These are phyloP conservation scores for Chunga burmeisteri DNA, from an alignment of 2,113 vertebrate genomes.

Conservation along the genomic window DNA sequence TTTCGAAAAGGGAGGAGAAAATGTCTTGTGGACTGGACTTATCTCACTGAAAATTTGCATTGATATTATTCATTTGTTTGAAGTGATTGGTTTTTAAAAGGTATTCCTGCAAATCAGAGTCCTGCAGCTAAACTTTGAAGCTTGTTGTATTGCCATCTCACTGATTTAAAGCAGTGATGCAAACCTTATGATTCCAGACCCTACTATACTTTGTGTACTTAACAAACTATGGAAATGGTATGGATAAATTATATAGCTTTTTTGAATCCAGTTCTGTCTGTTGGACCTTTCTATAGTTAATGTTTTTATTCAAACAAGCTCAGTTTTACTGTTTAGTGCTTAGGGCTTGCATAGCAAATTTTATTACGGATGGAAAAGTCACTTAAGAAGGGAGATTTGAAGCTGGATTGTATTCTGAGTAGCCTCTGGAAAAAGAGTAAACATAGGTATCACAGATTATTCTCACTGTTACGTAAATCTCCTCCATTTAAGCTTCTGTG, in stretches of 20 bases:
- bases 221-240: neutral
- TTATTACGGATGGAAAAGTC: neutral
- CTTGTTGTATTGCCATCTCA: neutral
- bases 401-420: neutral
- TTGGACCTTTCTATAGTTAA: neutral
- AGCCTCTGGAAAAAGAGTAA: neutral
- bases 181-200: neutral
- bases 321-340: neutral
- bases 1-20: neutral
- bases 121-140: neutral
- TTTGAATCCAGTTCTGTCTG: neutral
- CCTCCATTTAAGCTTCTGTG: neutral
- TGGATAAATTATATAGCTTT: neutral
- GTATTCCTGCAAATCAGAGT: neutral
- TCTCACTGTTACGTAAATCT: neutral
- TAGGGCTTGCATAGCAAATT: neutral
- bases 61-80: neutral
- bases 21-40: neutral
- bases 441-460: rapidly evolving
- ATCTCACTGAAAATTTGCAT: neutral
- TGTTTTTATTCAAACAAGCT: neutral
- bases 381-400: neutral
- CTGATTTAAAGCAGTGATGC: neutral
- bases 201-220: neutral
- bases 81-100: neutral